Evolutionary conservation across 2,797 vertebrate species (phyloP).

Genomic region (Gallirallus australis): DNA sequence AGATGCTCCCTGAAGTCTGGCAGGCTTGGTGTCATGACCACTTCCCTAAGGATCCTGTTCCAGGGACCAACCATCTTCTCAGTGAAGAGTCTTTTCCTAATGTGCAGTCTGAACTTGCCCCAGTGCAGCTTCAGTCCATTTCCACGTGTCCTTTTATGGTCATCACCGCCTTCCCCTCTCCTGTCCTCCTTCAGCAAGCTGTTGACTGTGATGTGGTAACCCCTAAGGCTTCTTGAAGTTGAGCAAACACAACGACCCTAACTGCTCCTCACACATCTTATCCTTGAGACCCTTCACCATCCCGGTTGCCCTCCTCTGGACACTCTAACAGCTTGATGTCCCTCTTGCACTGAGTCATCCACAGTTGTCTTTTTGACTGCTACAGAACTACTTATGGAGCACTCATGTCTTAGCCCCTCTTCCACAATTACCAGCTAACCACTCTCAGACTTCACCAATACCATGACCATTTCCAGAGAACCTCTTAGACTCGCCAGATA

Average conservation of each 20-base stretch:
- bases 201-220: neutral
- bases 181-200: neutral
- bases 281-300: neutral
- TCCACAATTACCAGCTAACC: neutral
- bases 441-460: neutral
- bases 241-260: neutral
- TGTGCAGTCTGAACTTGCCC: neutral
- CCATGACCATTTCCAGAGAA: neutral
- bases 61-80: neutral
- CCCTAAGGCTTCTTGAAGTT: neutral
- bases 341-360: fast-evolving
- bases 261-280: neutral
- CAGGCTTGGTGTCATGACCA: neutral
- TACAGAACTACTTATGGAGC: neutral
- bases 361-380: neutral
- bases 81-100: neutral
- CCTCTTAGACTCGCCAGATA: neutral
- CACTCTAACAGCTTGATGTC: neutral
- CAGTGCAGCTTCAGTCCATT: neutral
- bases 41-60: neutral
- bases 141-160: neutral
- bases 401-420: neutral
- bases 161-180: neutral
- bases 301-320: neutral
- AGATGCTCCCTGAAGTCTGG: neutral